phyloP scores from a whole-genome alignment of 2,113 vertebrate species.

The Narcine bancroftii region DNA sequence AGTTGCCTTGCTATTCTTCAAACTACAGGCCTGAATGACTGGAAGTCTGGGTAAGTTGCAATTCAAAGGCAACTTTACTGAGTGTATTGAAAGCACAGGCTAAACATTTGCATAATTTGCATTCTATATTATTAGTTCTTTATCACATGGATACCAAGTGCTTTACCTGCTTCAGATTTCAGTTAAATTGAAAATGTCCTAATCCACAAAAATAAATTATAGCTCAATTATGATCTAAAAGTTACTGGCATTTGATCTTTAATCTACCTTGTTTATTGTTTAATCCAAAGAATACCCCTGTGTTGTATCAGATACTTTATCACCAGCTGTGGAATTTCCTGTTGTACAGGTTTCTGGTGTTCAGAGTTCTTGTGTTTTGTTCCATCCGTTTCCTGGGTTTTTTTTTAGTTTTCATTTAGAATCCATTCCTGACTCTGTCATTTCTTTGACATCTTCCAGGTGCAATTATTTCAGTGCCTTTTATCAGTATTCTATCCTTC shows the following conservation, averaged over 20 bases:
- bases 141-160: neutral
- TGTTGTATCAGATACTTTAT: neutral
- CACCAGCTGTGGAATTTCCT: neutral
- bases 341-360: neutral
- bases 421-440: neutral
- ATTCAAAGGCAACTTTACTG: neutral
- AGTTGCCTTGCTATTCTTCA: slow-evolving; percentile 59
- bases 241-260: neutral
- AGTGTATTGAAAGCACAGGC: neutral
- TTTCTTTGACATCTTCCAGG: neutral
- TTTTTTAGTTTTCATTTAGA: neutral
- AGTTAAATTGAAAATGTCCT: neutral
- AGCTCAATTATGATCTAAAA: neutral
- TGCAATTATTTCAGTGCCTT: neutral
- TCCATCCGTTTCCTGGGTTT: neutral
- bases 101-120: neutral
- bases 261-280: slow-evolving; percentile 7
- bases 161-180: neutral
- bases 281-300: neutral
- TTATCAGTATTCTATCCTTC: neutral
- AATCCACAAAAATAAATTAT: neutral
- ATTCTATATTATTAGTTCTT: neutral
- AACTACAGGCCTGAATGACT: slow-evolving; percentile 51
- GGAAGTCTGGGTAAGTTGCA: slow-evolving; percentile 60
- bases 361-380: neutral